Evolutionary conservation across 2,113 vertebrate genomes (phyloP).

Genomic region (Suricata suricatta): DNA sequence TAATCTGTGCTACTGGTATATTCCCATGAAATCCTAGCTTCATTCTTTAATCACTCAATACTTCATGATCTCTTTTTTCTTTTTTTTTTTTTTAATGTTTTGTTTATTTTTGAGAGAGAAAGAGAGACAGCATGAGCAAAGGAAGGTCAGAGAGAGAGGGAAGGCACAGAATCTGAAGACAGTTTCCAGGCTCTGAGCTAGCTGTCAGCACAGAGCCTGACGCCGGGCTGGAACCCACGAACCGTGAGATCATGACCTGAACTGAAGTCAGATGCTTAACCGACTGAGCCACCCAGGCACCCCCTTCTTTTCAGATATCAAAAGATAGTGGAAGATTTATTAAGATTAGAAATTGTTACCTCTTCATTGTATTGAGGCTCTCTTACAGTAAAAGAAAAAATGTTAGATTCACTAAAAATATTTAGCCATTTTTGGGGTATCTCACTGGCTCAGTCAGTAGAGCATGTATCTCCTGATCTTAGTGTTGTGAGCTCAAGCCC

Average conservation of each 20-base stretch:
- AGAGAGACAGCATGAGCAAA: too few species aligned
- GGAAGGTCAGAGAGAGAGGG: too few species aligned
- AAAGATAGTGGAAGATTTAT: conserved; percentile 18
- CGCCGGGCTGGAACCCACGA: too few species aligned
- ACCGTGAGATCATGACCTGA: too few species aligned
- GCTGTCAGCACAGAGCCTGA: too few species aligned
- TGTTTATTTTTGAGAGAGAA: neutral
- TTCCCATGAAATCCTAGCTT: neutral
- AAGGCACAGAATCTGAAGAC: too few species aligned
- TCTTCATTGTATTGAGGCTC: conserved; percentile 28
- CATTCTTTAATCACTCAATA: conserved; percentile 18
- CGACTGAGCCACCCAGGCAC: too few species aligned
- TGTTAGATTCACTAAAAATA: conserved; percentile 28
- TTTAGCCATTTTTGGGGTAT: conserved; percentile 23
- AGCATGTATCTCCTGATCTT: neutral
- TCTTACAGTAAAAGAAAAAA: conserved; percentile 14
- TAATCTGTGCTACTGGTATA: neutral
- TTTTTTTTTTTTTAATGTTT: too few species aligned
- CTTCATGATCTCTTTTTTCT: conserved; percentile 11
- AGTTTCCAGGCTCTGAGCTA: too few species aligned
- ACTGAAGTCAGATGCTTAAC: too few species aligned
- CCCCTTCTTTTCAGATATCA: conserved; percentile 20
- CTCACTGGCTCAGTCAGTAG: neutral
- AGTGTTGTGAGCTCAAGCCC: neutral
- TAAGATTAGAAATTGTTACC: conserved; percentile 25